Base-by-base conservation (phyloP, 2,888 invertebrate species). In the Neoaliturus tenellus region DNA sequence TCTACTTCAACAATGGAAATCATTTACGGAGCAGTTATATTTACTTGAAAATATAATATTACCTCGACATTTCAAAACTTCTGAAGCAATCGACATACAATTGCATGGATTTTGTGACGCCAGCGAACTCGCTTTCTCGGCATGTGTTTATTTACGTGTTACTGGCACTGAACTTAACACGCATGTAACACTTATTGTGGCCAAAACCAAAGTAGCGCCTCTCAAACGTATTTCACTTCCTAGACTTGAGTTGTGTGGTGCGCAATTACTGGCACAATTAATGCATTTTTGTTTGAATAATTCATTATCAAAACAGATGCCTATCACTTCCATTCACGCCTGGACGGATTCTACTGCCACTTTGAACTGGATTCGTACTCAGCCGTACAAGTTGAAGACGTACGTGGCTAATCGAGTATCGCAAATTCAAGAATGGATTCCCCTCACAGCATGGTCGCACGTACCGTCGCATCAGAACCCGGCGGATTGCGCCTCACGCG, bases 181-280 rank as follows among this genome's bases (percentile, higher is more conserved):
- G 23, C 55, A 23, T 55, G 55, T 55, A 55, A 55, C 23, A 23
- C 12, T 39, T 6, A 39, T 39, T 39, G 12, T 39, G 39, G 39
- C 39, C 12, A 39, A 39, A 39, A 39, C 39, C 6, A 67, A 23
- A 67, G 4, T 31, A 35, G 31, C 33, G 5, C 28, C 73, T 14
- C 31, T 73, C 14, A 73, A 73, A 31, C 23, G 20, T 31, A 25
- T 73, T 5, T 31, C 33, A 20, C 23, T 73, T 10, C 73, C 73
- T 31, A n/a, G 35, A 39, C 20, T 73, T 4, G 73, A 73, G n/a
- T 31, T 73, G 31, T 73, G 73, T 31, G 73, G 73, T 31, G 73
- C 33, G 23, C 73, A 39, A n/a, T 73, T 73, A 73, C 73, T 73
- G 14, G 41, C 35, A 3, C 28, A 39, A 5, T 39, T 73, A 31